These are phyloP conservation scores for Xylophagus ater DNA, from an alignment of 2,888 invertebrate species.

Conservation along the genomic window DNA sequence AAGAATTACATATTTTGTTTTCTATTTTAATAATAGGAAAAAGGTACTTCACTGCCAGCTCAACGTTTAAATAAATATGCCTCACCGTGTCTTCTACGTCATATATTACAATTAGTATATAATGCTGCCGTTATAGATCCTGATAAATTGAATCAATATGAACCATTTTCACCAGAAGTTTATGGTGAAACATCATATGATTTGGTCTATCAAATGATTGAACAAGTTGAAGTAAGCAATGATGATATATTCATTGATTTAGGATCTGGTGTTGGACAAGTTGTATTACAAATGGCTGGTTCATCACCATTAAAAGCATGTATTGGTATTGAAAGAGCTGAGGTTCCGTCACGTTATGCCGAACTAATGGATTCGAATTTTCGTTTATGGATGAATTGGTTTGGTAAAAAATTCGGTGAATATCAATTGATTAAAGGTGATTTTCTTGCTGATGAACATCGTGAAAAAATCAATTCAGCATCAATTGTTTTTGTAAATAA, in stretches of 20 bases:
- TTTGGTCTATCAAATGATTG: slow-evolving; percentile 95
- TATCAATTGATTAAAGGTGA: slow-evolving; percentile 90
- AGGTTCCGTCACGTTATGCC: slow-evolving; percentile 91
- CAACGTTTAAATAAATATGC: slow-evolving; percentile 73
- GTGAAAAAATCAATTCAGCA: slow-evolving; percentile 87
- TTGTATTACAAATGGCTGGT: slow-evolving; percentile 96
- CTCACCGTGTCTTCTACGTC: slow-evolving; percentile 78
- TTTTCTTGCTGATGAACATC: slow-evolving; percentile 83
- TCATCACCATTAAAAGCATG: slow-evolving; percentile 85
- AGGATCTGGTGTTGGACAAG: slow-evolving; percentile 97
- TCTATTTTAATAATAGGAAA: slow-evolving; percentile 56
- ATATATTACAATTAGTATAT: slow-evolving; percentile 94
- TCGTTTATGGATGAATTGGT: slow-evolving; percentile 95
- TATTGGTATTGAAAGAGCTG: slow-evolving; percentile 94
- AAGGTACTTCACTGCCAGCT: slow-evolving; percentile 81
- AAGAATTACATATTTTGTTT: neutral
- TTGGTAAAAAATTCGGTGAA: slow-evolving; percentile 87
- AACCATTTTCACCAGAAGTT: slow-evolving; percentile 99
- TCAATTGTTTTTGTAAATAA: slow-evolving; percentile 98
- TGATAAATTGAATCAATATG: slow-evolving; percentile 96
- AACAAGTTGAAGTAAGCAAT: slow-evolving; percentile 81
- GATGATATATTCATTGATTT: slow-evolving; percentile 97
- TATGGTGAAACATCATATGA: slow-evolving; percentile 99
- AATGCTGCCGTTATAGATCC: slow-evolving; percentile 96
- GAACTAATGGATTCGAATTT: slow-evolving; percentile 86